Base-by-base conservation (phyloP, 2,113 vertebrate species). In the Mus musculus region DNA sequence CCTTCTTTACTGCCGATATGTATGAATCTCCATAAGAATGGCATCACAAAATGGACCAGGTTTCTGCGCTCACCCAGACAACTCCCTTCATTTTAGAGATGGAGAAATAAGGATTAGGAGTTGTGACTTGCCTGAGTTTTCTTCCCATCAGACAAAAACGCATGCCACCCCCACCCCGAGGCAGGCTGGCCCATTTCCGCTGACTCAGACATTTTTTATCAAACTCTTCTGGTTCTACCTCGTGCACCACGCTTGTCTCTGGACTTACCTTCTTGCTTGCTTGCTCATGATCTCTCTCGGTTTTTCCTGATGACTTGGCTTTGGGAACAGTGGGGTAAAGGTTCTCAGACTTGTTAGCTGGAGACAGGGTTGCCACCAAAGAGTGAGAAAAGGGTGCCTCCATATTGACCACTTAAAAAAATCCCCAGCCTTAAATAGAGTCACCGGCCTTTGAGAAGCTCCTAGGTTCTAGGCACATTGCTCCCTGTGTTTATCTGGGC, bases 71-170 rank as follows among this genome's bases (percentile, higher is more conserved):
- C 67, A 46, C 93, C 52, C 82, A 54, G 26, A 36, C 42, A 88
- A 24, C 5, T 28, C 49, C 17, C 54, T 92, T 95, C 49, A 28
- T 92, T 67, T 94, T 69, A 65, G 46, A 87, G 20, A 84, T 42
- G 78, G 95, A 46, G 56, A 95, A 92, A 85, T 30, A 46, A 77
- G 52, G 81, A 72, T 22, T 28, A 77, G 90, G 87, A 11, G 13
- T 54, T 75, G 19, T 56, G 26, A 73, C 49, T 77, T 78, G 61
- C 42, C 73, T 36, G 42, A 89, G 26, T 39, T 9, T 75, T 82
- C 42, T 89, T 65, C 46, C 39, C 46, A 26, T 42, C 71, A 52
- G 49, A 80, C 39, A 89, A 85, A 96, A 95, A 76, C 39, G 3
- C 13, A 7, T 19, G 4, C 52, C 46, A 20, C 49, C 49, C 49